phyloP scores from a whole-genome alignment of 2,888 invertebrate species.

The Operophtera brumata region DNA sequence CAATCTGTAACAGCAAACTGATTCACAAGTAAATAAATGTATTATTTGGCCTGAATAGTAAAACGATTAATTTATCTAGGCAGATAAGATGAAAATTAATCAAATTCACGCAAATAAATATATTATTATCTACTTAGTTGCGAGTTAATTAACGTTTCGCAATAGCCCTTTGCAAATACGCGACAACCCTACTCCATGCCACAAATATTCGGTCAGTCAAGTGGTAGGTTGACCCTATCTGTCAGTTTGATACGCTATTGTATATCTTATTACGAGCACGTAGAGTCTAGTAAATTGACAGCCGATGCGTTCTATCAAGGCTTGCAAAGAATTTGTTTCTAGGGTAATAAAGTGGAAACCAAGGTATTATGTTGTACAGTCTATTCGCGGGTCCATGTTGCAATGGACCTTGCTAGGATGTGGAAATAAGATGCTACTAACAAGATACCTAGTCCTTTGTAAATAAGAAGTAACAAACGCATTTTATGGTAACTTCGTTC shows the following conservation, averaged over 20 bases:
- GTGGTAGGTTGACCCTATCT: slow-evolving; percentile 28
- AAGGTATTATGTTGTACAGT: slow-evolving; percentile 21
- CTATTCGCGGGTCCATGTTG: slow-evolving; percentile 26
- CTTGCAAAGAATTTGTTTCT: slow-evolving; percentile 14
- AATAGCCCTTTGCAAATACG: slow-evolving; percentile 19
- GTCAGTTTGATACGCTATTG: slow-evolving; percentile 17
- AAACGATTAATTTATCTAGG: neutral
- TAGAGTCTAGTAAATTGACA: slow-evolving; percentile 16
- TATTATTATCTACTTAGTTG: neutral
- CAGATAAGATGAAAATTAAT: neutral
- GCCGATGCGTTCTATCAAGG: slow-evolving; percentile 18
- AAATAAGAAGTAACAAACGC: slow-evolving; percentile 1
- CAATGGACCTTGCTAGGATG: slow-evolving; percentile 34
- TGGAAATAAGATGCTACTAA: slow-evolving; percentile 33
- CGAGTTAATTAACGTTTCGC: neutral
- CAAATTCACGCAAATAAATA: neutral
- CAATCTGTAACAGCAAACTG: neutral
- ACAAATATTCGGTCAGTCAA: slow-evolving; percentile 29
- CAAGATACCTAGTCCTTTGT: slow-evolving; percentile 28
- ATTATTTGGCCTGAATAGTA: neutral
- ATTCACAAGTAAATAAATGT: neutral
- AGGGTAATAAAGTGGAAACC: slow-evolving; percentile 18
- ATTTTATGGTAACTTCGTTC: too few species aligned
- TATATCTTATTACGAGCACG: slow-evolving; percentile 18
- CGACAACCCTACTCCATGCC: slow-evolving; percentile 27